Conservation (phyloP, 2,888 invertebrate genomes). For the Tachystola acroxantha region DNA sequence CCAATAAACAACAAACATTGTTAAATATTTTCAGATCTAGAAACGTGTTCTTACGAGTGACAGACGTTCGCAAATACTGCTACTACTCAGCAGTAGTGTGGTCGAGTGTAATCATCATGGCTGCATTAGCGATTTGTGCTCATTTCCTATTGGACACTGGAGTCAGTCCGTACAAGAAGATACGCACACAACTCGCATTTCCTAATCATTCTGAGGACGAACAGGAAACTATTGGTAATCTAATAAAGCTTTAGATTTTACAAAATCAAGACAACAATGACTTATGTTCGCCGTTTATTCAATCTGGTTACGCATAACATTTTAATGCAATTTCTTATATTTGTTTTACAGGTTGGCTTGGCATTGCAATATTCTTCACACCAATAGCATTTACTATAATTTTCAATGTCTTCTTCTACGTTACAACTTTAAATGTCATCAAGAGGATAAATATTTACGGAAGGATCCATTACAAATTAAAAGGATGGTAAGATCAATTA, state of each 20-base stretch:
- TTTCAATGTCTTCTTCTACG: conserved; percentile 87
- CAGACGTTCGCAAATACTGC: conserved; percentile 91
- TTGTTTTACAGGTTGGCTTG: conserved; percentile 86
- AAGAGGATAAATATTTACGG: conserved; percentile 90
- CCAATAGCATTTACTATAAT: conserved; percentile 89
- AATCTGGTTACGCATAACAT: too few relatives aligned
- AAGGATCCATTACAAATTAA: conserved; percentile 90
- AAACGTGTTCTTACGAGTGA: conserved; percentile 90
- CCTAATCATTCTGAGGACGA: conserved; percentile 71
- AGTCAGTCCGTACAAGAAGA: conserved; percentile 69
- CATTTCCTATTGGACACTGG: conserved; percentile 88
- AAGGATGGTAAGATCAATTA: conserved; percentile 81
- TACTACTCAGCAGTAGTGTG: conserved; percentile 91
- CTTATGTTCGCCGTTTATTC: too few relatives aligned
- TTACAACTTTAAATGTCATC: conserved; percentile 87
- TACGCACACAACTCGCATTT: conserved; percentile 52
- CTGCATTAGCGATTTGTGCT: conserved; percentile 86
- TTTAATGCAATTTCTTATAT: conserved; percentile 14
- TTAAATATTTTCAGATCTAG: conserved; percentile 82
- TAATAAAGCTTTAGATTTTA: too few relatives aligned
- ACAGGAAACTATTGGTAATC: conserved; percentile 85
- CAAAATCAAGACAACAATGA: too few relatives aligned
- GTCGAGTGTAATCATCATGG: conserved; percentile 84
- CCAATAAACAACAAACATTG: too few relatives aligned
- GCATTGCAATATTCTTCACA: conserved; percentile 89